These are phyloP conservation scores for Patella vulgata DNA, from an alignment of 1,140 invertebrate species.

Conservation along the genomic window DNA sequence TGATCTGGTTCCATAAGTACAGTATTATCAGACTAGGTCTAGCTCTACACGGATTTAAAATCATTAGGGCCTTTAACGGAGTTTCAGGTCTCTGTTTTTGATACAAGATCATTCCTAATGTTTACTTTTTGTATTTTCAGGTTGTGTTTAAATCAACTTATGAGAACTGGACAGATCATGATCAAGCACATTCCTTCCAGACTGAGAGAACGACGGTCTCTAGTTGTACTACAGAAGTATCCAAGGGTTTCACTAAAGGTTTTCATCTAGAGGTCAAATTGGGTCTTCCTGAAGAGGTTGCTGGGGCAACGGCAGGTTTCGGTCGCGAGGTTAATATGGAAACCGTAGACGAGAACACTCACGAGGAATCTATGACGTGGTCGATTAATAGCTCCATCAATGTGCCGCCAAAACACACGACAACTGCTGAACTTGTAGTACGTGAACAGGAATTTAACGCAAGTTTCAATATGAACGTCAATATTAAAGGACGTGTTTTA, in stretches of 20 bases:
- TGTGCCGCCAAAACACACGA: slow-evolving; percentile 62
- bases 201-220: slow-evolving; percentile 68
- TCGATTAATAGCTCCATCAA: slow-evolving; percentile 67
- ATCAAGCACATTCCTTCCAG: slow-evolving; percentile 69
- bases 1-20: too few species aligned
- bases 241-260: slow-evolving; percentile 68
- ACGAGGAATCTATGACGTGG: slow-evolving; percentile 67
- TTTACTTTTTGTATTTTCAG: too few species aligned
- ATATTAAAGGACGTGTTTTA: slow-evolving; percentile 61
- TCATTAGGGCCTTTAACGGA: too few species aligned
- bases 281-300: slow-evolving; percentile 67
- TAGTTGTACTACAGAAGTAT: slow-evolving; percentile 61
- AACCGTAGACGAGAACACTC: slow-evolving; percentile 63
- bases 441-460: slow-evolving; percentile 67
- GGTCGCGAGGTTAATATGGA: slow-evolving; percentile 69
- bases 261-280: slow-evolving; percentile 65
- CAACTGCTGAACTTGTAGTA: slow-evolving; percentile 67
- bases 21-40: too few species aligned
- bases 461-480: slow-evolving; percentile 63
- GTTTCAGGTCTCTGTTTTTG: too few species aligned
- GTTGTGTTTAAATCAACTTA: slow-evolving; percentile 68
- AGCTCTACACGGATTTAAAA: too few species aligned
- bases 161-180: slow-evolving; percentile 66
- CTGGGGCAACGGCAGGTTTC: slow-evolving; percentile 68
- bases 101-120: too few species aligned